Conservation (phyloP, 2,888 invertebrate species). For the Poecilobothrus nobilitatus region DNA sequence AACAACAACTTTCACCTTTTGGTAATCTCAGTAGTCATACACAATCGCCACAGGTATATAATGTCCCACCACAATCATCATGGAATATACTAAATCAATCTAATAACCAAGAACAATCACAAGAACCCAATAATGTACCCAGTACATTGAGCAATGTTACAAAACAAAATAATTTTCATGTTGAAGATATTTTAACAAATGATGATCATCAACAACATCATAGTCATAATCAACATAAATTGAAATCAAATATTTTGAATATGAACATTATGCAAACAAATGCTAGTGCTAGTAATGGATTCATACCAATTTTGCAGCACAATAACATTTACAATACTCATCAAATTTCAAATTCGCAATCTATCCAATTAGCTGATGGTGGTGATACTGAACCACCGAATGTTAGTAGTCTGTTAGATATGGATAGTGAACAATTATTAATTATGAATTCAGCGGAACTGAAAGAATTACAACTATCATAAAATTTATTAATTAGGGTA, state of each 20-base stretch:
- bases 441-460: slow-evolving; percentile 47
- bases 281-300: slow-evolving; percentile 8
- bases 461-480: background rate
- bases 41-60: slow-evolving; percentile 25
- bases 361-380: slow-evolving; percentile 13
- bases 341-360: slow-evolving; percentile 21
- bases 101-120: slow-evolving; percentile 29
- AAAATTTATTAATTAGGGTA: background rate
- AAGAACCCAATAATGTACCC: slow-evolving; percentile 19
- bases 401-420: slow-evolving; percentile 41
- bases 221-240: slow-evolving; percentile 31
- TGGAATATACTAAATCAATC: slow-evolving; percentile 27
- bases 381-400: slow-evolving; percentile 27
- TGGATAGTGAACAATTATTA: slow-evolving; percentile 46
- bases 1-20: slow-evolving; percentile 14
- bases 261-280: slow-evolving; percentile 18
- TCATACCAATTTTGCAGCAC: slow-evolving; percentile 11
- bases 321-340: slow-evolving; percentile 33
- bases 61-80: slow-evolving; percentile 11
- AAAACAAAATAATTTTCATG: slow-evolving; percentile 26
- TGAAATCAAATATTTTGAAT: slow-evolving; percentile 21
- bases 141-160: slow-evolving; percentile 19
- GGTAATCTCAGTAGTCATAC: background rate
- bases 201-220: slow-evolving; percentile 31
- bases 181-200: slow-evolving; percentile 21